These are phyloP conservation scores for Drosophila carrolli DNA, from an alignment of 1,140 invertebrate species.

Conservation along the genomic window DNA sequence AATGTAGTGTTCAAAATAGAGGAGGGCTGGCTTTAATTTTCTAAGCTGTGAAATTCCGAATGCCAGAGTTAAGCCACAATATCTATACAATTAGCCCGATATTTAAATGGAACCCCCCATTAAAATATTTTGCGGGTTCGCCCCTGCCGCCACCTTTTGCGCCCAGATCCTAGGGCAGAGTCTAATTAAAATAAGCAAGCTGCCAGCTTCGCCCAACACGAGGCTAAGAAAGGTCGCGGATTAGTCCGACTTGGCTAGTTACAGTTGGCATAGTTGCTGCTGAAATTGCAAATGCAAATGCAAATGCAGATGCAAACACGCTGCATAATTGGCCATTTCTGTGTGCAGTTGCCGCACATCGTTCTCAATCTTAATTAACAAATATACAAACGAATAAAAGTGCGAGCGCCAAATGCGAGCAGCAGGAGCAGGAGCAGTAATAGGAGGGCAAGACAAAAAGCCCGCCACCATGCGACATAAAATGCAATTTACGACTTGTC, in stretches of 20 bases:
- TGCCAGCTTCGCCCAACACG: constrained; percentile 12
- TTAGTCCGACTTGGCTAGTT: constrained; percentile 30
- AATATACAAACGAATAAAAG: constrained; percentile 79
- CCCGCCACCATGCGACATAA: constrained; percentile 73
- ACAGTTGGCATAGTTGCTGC: constrained; percentile 16
- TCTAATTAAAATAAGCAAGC: constrained; percentile 54
- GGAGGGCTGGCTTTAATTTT: background rate
- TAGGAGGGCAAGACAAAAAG: constrained; percentile 24
- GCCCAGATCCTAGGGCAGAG: constrained; percentile 29
- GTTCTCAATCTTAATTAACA: constrained; percentile 82
- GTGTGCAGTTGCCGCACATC: constrained; percentile 80
- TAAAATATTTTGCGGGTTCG: constrained; percentile 10
- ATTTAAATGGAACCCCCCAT: constrained; percentile 6
- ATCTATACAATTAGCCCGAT: constrained; percentile 8
- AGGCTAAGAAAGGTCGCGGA: constrained; percentile 41
- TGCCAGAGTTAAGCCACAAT: constrained; percentile 13
- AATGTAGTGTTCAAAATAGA: no score
- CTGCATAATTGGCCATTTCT: constrained; percentile 82
- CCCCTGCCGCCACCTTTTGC: constrained; percentile 20
- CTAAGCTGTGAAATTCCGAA: constrained; percentile 10
- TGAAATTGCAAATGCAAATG: constrained; percentile 40
- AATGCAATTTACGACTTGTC: constrained; percentile 82
- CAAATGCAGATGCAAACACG: constrained; percentile 62
- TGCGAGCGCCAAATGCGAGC: constrained; percentile 31
- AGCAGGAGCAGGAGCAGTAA: background rate